Evolutionary conservation across 23 tunicate genomes (phyloP).

Genomic region (Ciona savignyi): DNA sequence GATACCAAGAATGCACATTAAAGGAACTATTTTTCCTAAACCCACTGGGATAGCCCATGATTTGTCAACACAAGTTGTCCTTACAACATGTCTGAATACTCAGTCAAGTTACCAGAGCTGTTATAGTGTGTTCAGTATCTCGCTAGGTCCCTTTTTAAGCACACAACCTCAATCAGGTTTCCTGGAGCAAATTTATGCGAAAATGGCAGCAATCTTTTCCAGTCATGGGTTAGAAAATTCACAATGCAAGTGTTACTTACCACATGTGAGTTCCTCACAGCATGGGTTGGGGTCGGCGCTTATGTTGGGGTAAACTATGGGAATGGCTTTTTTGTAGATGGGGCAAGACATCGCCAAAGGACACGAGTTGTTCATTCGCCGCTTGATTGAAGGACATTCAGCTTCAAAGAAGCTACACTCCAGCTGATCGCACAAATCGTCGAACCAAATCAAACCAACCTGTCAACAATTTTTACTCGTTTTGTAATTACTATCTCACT

Average conservation of each 20-base stretch:
- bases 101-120: too few relatives aligned
- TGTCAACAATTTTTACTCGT: too few relatives aligned
- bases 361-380: neutral
- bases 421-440: slow-evolving; percentile 4
- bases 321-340: neutral
- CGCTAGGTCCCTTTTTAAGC: too few relatives aligned
- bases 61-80: too few relatives aligned
- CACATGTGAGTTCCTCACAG: slow-evolving; percentile 16
- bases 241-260: slow-evolving; percentile 10
- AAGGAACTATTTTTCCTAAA: neutral
- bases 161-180: too few relatives aligned
- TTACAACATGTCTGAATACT: too few relatives aligned
- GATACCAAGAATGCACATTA: too few relatives aligned
- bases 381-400: neutral
- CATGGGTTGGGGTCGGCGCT: slow-evolving; percentile 13
- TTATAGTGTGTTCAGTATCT: too few relatives aligned
- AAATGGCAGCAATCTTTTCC: too few relatives aligned
- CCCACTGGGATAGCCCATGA: neutral
- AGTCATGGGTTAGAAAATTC: too few relatives aligned
- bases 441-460: slow-evolving; percentile 17
- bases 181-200: too few relatives aligned
- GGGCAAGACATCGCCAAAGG: slow-evolving; percentile 5
- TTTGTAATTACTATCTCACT: too few relatives aligned
- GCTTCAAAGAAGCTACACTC: slow-evolving; percentile 12
- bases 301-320: neutral